Conservation (phyloP, 2,113 vertebrate species). For the Pedetes capensis region DNA sequence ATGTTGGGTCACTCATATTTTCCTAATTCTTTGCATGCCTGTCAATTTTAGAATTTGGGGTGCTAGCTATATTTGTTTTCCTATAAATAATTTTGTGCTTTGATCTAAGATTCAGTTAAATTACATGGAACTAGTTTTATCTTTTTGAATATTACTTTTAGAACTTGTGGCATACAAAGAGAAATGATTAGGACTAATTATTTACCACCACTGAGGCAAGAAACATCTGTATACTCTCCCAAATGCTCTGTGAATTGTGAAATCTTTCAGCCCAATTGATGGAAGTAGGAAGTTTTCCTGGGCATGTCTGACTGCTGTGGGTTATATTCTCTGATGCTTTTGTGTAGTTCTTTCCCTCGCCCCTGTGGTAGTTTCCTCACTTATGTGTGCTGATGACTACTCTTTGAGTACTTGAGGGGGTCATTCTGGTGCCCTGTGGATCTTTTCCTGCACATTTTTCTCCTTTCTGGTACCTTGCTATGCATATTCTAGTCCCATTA, state of each 20-base stretch:
- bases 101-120: constrained; percentile 5
- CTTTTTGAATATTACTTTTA: background rate
- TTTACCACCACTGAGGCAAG: background rate
- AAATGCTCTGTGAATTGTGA: background rate
- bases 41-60: background rate
- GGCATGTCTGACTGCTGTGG: background rate
- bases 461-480: background rate
- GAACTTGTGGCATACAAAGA: background rate
- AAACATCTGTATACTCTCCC: background rate
- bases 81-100: constrained; percentile 6
- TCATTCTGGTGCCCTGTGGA: background rate
- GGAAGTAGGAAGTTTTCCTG: background rate
- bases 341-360: background rate
- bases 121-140: constrained; percentile 1
- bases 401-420: background rate
- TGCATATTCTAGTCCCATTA: background rate
- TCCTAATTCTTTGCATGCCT: background rate
- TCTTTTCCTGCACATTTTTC: background rate
- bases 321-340: background rate
- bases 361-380: background rate
- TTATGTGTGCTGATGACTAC: background rate
- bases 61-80: background rate
- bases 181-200: background rate
- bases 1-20: no score
- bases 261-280: background rate